Evolutionary conservation across 23 tunicate genomes (phyloP).

Genomic region (Phallusia fumigata): DNA sequence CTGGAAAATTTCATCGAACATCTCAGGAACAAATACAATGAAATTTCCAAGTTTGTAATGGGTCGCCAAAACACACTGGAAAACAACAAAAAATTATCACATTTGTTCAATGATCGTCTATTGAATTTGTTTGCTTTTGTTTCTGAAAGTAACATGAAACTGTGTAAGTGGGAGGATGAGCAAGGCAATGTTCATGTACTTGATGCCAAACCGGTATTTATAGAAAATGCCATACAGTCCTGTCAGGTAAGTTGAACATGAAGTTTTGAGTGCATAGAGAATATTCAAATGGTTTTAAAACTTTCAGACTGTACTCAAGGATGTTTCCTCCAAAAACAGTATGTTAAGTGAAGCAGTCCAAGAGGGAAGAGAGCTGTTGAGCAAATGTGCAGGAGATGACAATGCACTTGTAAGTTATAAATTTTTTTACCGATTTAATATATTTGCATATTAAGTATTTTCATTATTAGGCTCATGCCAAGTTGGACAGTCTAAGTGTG

Average conservation of each 20-base stretch:
- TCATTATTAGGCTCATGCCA: conserved; percentile 33
- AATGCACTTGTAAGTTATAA: conserved; percentile 19
- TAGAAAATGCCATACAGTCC: not conserved
- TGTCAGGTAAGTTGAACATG: conserved; percentile 1
- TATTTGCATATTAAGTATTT: not conserved
- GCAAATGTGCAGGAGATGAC: conserved; percentile 62
- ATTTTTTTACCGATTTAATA: not conserved
- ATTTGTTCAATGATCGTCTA: conserved; percentile 39
- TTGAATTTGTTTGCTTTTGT: conserved; percentile 46
- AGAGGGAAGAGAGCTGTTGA: conserved; percentile 45
- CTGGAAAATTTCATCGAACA: conserved; percentile 33
- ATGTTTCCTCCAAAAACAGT: conserved; percentile 30
- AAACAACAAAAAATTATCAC: conserved; percentile 36
- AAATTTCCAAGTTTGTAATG: not conserved
- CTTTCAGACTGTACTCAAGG: conserved; percentile 25
- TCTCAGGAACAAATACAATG: conserved; percentile 29
- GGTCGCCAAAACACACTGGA: conserved; percentile 32
- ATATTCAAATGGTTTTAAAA: not conserved
- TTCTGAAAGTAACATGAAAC: conserved; percentile 42
- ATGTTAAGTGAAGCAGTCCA: conserved; percentile 27
- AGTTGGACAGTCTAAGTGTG: conserved; percentile 33
- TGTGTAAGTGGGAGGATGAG: conserved; percentile 26
- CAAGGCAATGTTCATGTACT: conserved; percentile 20
- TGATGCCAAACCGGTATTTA: conserved; percentile 38
- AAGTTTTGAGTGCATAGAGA: not conserved